Evolutionary conservation across 2,797 vertebrate genomes (phyloP).

Genomic region (Semaprochilodus insignis): DNA sequence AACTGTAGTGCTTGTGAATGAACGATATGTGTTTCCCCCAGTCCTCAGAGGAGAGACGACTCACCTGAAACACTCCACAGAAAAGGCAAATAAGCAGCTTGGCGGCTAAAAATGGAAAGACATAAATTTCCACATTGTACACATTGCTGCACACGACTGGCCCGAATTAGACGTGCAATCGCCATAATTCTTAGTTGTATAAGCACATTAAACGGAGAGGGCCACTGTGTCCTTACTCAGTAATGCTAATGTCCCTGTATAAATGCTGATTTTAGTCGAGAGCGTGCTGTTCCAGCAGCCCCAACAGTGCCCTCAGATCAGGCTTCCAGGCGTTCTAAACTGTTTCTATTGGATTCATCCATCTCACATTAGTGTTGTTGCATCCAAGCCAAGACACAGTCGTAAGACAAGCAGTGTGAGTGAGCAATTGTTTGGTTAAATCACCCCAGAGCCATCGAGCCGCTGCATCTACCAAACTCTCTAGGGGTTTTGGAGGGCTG

Average conservation of each 20-base stretch:
- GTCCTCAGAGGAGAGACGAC: background rate
- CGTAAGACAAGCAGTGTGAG: slow-evolving; percentile 46
- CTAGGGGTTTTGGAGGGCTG: slow-evolving; percentile 15
- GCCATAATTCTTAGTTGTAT: slow-evolving; percentile 25
- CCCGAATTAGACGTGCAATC: background rate
- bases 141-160: background rate
- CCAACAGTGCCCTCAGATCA: slow-evolving; percentile 10
- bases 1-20: background rate
- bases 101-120: slow-evolving; percentile 25
- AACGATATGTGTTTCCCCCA: background rate
- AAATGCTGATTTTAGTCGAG: slow-evolving; percentile 42
- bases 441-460: slow-evolving; percentile 36
- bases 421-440: slow-evolving; percentile 31
- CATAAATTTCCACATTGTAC: slow-evolving; percentile 11
- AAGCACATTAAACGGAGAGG: slow-evolving; percentile 38
- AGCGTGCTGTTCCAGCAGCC: slow-evolving; percentile 30
- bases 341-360: slow-evolving; percentile 48
- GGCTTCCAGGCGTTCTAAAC: slow-evolving; percentile 19
- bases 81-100: background rate
- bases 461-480: slow-evolving; percentile 24
- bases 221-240: slow-evolving; percentile 33
- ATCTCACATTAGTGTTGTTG: slow-evolving; percentile 39
- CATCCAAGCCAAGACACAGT: slow-evolving; percentile 44
- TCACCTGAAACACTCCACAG: slow-evolving; percentile 12
- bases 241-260: slow-evolving; percentile 30